Evolutionary conservation across 2,797 vertebrate genomes (phyloP).

Genomic region (Falco cherrug): DNA sequence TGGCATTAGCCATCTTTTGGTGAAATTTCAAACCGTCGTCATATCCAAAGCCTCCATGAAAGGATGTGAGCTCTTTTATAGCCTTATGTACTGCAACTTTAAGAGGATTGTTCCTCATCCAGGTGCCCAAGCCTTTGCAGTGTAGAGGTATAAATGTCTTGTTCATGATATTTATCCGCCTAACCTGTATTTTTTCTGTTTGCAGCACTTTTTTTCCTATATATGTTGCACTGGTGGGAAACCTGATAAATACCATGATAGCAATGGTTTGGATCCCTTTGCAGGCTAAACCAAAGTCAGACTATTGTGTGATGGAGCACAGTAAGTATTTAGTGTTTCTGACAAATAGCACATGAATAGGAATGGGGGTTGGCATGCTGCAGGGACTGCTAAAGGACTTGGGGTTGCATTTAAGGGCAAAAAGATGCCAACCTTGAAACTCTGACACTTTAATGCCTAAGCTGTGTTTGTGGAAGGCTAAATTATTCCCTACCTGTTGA

Average conservation of each 20-base stretch:
- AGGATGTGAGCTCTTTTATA: not conserved
- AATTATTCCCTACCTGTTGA: not conserved
- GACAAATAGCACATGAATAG: not conserved
- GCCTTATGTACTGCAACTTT: not conserved
- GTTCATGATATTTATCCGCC: not conserved
- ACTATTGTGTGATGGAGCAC: not conserved
- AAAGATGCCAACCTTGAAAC: not conserved
- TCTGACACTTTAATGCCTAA: not conserved
- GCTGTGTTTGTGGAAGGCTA: not conserved
- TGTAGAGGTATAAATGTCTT: not conserved
- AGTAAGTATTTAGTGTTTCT: constrained; percentile 72
- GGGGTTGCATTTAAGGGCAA: not conserved
- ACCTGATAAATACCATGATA: constrained; percentile 78
- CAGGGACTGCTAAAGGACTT: not conserved
- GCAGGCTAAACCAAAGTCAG: constrained; percentile 77
- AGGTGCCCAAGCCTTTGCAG: not conserved
- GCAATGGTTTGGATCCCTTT: constrained; percentile 85
- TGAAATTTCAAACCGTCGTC: not conserved
- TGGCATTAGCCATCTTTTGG: not conserved
- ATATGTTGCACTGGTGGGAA: constrained; percentile 78
- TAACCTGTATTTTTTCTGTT: not conserved
- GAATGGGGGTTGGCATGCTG: not conserved
- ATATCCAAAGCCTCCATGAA: not conserved
- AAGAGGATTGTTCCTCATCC: not conserved
- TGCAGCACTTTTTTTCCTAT: constrained; percentile 81